Conservation (phyloP, 1,140 invertebrate species). For the Micrasema longulum region DNA sequence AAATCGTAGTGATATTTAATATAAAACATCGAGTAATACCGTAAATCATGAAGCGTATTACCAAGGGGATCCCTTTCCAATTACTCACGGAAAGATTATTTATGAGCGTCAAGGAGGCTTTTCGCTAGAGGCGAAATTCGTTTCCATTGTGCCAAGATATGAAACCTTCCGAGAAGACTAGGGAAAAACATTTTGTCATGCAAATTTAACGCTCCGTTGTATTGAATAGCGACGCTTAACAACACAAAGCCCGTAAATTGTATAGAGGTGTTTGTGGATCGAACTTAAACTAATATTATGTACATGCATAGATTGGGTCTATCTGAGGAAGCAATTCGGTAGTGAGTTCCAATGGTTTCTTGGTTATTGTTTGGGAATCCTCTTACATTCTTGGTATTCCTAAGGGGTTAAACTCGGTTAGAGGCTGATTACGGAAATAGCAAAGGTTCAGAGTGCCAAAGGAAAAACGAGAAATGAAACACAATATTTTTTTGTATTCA, state of each 20-base stretch:
- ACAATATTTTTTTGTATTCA: no score
- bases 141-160: slow-evolving; percentile 11
- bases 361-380: background rate
- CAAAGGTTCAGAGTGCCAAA: no score
- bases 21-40: background rate
- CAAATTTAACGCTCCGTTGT: slow-evolving; percentile 26
- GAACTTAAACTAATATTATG: background rate
- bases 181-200: slow-evolving; percentile 35
- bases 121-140: background rate
- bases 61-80: slow-evolving; percentile 25
- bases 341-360: background rate
- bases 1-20: no score
- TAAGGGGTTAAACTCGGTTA: no score
- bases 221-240: slow-evolving; percentile 16
- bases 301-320: no score
- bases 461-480: no score
- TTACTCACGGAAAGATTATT: slow-evolving; percentile 32
- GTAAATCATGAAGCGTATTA: slow-evolving; percentile 13
- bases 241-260: slow-evolving; percentile 21
- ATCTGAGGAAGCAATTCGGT: background rate
- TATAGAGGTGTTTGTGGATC: background rate
- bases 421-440: no score
- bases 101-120: slow-evolving; percentile 15
- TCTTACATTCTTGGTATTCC: no score
- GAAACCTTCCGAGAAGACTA: slow-evolving; percentile 7